Evolutionary conservation across 2,888 invertebrate genomes (phyloP), one percentile per base, ranked within the genome.

Genomic region (Rhagonycha fulva): DNA sequence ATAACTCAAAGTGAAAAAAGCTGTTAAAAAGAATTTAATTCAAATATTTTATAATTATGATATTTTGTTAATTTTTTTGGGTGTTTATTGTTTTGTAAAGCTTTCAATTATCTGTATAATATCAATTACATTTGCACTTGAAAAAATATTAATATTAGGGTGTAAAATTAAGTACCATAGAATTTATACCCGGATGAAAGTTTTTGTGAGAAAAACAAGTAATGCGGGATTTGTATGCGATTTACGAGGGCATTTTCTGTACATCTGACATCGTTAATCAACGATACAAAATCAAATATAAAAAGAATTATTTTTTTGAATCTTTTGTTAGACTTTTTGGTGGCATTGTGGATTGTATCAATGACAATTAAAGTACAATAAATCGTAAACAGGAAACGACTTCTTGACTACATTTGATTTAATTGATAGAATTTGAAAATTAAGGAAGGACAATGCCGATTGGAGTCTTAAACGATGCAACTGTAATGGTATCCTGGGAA

Each of bases 211-310:
- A 84, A 84, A 83, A 83, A 81, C 78, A 79, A 80, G 81, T 80
- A 81, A 83, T 82, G 84, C 82, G 83, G 82, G 81, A 81, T 80
- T 80, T 79, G 71, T 78, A 80, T 75, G 82, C 82, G 82, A 84
- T 85, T 85, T 84, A 85, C 84, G 83, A 84, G 84, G 84, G 83
- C 84, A 84, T 82, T 81, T 77, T 77, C 68, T 69, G 79, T 82
- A 77, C 80, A 80, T 81, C 80, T 81, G 81, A 81, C 81, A 81
- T 82, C 82, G 81, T 82, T 82, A 81, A 82, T 82, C 80, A 82
- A 81, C 80, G 79, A 80, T 79, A 80, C 77, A 79, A 77, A 79
- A 75, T 78, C 80, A 74, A 78, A 78, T 76, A 78, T 78, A 78
- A 80, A 81, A 81, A 80, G 80, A 81, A 73, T 76, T 74, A 78